Conservation (phyloP, 2,888 invertebrate species). For the Metopia argyrocephala region DNA sequence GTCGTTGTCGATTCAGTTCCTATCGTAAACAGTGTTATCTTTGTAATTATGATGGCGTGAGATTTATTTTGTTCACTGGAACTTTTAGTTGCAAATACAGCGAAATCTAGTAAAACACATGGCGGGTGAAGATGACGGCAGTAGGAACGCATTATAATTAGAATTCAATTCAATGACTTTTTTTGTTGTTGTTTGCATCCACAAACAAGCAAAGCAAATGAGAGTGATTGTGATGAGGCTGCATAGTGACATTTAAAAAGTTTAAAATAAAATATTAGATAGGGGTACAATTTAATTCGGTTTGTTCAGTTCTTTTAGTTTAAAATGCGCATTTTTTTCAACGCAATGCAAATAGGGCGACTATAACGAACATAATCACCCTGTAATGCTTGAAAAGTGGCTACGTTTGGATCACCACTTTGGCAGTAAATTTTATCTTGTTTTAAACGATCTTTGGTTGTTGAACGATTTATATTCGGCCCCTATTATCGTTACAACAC, state of each 20-base stretch:
- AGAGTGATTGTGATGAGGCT: constrained; percentile 34
- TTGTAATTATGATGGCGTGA: constrained; percentile 57
- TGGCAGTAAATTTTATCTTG: too few relatives aligned
- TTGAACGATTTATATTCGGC: too few relatives aligned
- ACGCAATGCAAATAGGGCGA: too few relatives aligned
- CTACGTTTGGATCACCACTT: too few relatives aligned
- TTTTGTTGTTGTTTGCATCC: constrained; percentile 31
- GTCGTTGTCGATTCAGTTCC: neutral
- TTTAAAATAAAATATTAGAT: constrained; percentile 15
- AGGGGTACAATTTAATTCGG: neutral
- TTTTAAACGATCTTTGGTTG: too few relatives aligned
- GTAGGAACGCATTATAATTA: constrained; percentile 32
- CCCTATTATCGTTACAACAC: too few relatives aligned
- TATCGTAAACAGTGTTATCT: constrained; percentile 29
- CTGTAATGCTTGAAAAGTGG: too few relatives aligned
- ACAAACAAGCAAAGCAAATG: constrained; percentile 37
- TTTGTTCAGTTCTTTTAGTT: too few relatives aligned
- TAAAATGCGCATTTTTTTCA: too few relatives aligned
- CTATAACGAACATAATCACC: too few relatives aligned
- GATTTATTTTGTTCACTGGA: constrained; percentile 58
- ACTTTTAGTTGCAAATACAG: constrained; percentile 23
- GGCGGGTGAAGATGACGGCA: constrained; percentile 26
- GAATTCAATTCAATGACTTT: constrained; percentile 47
- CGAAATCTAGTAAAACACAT: neutral
- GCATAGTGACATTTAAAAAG: constrained; percentile 32